Evolutionary conservation across 2,797 vertebrate species (phyloP).

Genomic region (Cichlasoma orientale): DNA sequence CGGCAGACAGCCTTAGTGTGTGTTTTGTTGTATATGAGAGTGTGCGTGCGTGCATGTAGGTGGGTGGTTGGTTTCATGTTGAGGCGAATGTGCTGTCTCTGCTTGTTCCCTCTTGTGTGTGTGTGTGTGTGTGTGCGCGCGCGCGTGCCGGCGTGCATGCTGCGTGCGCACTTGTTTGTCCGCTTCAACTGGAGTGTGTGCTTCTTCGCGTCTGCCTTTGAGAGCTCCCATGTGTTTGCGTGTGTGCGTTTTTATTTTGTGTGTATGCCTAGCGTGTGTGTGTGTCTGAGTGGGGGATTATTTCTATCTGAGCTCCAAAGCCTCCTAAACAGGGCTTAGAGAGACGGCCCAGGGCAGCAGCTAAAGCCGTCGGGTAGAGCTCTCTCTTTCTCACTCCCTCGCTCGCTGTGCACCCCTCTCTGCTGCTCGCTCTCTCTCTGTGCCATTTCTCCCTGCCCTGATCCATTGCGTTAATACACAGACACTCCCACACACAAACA

Average conservation of each 20-base stretch:
- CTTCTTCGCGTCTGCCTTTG: slow-evolving; percentile 21
- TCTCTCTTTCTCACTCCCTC: slow-evolving; percentile 39
- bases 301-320: slow-evolving; percentile 83
- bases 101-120: slow-evolving; percentile 53
- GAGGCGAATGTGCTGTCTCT: slow-evolving; percentile 67
- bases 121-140: neutral
- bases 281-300: slow-evolving; percentile 80
- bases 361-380: slow-evolving; percentile 76
- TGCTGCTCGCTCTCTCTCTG: slow-evolving; percentile 22
- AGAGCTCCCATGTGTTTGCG: slow-evolving; percentile 1
- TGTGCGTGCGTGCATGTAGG: slow-evolving; percentile 46
- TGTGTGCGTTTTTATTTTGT: slow-evolving; percentile 19
- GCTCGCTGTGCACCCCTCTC: slow-evolving; percentile 6
- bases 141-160: neutral
- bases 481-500: slow-evolving; percentile 70
- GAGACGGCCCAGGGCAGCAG: slow-evolving; percentile 80
- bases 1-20: slow-evolving; percentile 57
- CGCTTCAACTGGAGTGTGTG: slow-evolving; percentile 34
- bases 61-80: slow-evolving; percentile 66
- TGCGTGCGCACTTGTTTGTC: slow-evolving; percentile 58
- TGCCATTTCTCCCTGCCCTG: slow-evolving; percentile 65
- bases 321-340: slow-evolving; percentile 81
- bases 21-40: slow-evolving; percentile 10
- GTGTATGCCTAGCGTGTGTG: slow-evolving; percentile 42
- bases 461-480: slow-evolving; percentile 73